Evolutionary conservation across 1,140 invertebrate species (phyloP), one percentile per base, ranked within the genome.

Genomic region (Temnothorax nylanderi): DNA sequence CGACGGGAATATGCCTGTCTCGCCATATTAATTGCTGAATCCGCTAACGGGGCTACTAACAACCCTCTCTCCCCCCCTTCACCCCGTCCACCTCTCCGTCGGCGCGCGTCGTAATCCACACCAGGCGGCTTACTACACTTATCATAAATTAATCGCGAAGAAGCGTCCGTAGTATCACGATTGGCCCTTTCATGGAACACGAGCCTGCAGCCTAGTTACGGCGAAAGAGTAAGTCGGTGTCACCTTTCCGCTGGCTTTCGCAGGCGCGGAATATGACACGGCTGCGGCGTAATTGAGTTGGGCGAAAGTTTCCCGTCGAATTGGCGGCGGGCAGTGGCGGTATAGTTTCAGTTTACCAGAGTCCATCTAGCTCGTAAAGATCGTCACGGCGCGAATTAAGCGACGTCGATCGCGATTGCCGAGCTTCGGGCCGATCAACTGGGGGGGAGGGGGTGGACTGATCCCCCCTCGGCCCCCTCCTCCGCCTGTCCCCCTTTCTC

Each of bases 11-110:
- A 84, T 84, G 80, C 80, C 67, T 84, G 80, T 84, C 80, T 84
- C 80, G 88, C 71, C 87, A 89, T 89, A 90, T 90, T 90, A 90
- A 90, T 90, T 80, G 88, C 88, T 89, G 88, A 90, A 86, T 87
- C 44, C 56, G 88, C 88, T 81, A 89, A 87, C 86, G 88, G 69
- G 75, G 80, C 88, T 74, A 84, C 86, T 47, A 75, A 84, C 54
- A 74, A 41, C 41, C 56, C 69, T 60, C 32, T 18, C 54, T 16
- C 16, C 18, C 16, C 16, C 32, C 13, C 37, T 11, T 26, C 65
- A 0, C 7, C 44, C 4, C 51, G 6, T 44, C 32, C 8, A 26
- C 49, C 5, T 51, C 32, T 7, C 13, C 51, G 41, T 62, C 37
- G 41, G 75, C 41, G 67, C 75, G 80, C 87, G 62, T 26, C 76